Percentiles rank a stretch among this genome's conserved stretches.
Evolutionary conservation across 2,888 invertebrate genomes (phyloP).

Genomic region (Himalopsyche anomala): DNA sequence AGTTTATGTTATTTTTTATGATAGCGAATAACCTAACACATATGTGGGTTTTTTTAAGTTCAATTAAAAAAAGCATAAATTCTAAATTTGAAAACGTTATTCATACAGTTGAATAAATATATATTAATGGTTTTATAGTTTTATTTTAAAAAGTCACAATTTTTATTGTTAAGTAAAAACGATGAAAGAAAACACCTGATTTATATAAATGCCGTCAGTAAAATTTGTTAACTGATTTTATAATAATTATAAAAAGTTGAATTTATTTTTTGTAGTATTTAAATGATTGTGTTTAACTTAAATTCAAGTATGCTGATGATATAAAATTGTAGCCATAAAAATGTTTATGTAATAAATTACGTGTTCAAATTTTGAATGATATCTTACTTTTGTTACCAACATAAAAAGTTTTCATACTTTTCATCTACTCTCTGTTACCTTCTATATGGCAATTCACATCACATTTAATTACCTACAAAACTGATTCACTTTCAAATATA

Average conservation of each 20-base stretch:
- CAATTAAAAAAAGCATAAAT: too few species aligned
- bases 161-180: too few species aligned
- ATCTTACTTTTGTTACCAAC: not conserved
- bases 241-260: not conserved
- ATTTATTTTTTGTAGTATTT: not conserved
- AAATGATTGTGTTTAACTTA: not conserved
- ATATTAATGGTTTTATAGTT: too few species aligned
- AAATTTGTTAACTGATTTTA: too few species aligned
- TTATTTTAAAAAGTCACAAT: too few species aligned
- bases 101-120: too few species aligned
- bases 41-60: too few species aligned
- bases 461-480: not conserved
- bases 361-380: not conserved
- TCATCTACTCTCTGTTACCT: not conserved
- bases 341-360: not conserved
- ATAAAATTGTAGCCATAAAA: not conserved
- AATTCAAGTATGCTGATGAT: not conserved
- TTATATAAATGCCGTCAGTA: too few species aligned
- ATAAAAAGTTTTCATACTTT: not conserved
- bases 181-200: too few species aligned
- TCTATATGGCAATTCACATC: not conserved
- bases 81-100: too few species aligned
- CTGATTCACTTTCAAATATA: not conserved
- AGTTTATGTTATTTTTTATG: too few species aligned
- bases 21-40: too few species aligned